These are phyloP conservation scores for Augochlorella aurata DNA, from an alignment of 2,888 invertebrate genomes.

Conservation along the genomic window DNA sequence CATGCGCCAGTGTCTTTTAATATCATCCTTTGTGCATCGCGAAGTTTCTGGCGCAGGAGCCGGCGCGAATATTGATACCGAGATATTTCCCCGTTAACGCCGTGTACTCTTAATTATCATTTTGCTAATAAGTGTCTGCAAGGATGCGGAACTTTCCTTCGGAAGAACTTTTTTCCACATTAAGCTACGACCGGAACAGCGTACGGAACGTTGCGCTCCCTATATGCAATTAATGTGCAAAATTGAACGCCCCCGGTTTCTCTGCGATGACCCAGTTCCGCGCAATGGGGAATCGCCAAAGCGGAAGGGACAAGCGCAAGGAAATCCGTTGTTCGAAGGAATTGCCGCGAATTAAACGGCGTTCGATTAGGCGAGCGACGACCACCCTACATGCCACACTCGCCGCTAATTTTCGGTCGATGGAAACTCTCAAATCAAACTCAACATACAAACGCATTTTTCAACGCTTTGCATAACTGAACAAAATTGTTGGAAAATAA, in stretches of 20 bases:
- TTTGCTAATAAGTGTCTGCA: slow-evolving; percentile 1
- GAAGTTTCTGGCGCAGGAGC: too few species aligned
- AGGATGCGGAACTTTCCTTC: not conserved
- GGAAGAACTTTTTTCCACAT: not conserved
- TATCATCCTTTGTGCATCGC: not conserved
- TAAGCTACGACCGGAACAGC: not conserved
- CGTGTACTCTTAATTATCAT: not conserved
- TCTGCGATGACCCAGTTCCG: slow-evolving; percentile 21
- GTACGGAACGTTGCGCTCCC: not conserved
- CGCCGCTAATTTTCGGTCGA: not conserved
- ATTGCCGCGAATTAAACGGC: not conserved
- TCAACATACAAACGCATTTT: not conserved
- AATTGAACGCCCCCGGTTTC: not conserved
- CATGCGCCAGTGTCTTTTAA: not conserved
- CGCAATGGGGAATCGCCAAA: not conserved
- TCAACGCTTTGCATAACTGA: too few species aligned
- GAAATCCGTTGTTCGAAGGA: not conserved
- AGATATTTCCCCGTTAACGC: not conserved
- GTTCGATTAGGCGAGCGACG: not conserved
- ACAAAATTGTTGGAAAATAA: too few species aligned
- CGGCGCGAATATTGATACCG: not conserved
- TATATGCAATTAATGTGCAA: slow-evolving; percentile 25
- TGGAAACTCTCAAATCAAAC: not conserved
- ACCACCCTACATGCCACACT: not conserved
- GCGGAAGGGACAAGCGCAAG: not conserved